These are phyloP conservation scores for Rosalia funebris DNA, from an alignment of 2,888 invertebrate species.

Conservation along the genomic window DNA sequence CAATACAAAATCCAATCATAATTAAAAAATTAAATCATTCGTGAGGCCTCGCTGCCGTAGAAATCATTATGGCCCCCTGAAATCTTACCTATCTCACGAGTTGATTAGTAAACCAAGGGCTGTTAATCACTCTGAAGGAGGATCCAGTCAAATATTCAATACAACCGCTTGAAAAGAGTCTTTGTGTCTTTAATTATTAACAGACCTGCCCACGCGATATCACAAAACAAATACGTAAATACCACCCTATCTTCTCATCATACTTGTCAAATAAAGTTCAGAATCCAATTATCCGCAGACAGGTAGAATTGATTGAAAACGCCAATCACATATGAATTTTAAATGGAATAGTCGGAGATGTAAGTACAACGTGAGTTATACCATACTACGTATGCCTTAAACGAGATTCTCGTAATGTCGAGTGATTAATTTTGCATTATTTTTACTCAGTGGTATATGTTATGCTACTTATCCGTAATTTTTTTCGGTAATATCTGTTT, in stretches of 20 bases:
- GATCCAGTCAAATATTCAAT: conserved; percentile 18
- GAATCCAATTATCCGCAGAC: conserved; percentile 53
- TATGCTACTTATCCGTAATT: background rate
- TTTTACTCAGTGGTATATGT: background rate
- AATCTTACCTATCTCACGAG: background rate
- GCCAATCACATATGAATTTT: conserved; percentile 47
- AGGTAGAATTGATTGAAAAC: conserved; percentile 53
- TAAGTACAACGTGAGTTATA: conserved; percentile 1
- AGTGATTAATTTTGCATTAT: background rate
- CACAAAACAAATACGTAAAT: conserved; percentile 39
- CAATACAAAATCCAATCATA: too few relatives aligned
- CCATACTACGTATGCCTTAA: conserved; percentile 12
- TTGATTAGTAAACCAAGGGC: conserved; percentile 6
- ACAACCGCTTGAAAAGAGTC: background rate
- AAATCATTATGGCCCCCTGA: too few relatives aligned
- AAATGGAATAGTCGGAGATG: conserved; percentile 17
- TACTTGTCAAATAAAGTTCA: conserved; percentile 53
- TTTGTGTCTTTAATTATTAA: conserved; percentile 25
- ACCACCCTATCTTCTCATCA: conserved; percentile 37
- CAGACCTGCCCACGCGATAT: conserved; percentile 30
- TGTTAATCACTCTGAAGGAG: conserved; percentile 14
- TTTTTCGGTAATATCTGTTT: background rate
- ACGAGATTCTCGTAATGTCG: conserved; percentile 7
- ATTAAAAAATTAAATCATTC: too few relatives aligned
- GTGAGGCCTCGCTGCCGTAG: too few relatives aligned